Evolutionary conservation across 2,888 invertebrate species (phyloP).

Genomic region (Noctua janthe): DNA sequence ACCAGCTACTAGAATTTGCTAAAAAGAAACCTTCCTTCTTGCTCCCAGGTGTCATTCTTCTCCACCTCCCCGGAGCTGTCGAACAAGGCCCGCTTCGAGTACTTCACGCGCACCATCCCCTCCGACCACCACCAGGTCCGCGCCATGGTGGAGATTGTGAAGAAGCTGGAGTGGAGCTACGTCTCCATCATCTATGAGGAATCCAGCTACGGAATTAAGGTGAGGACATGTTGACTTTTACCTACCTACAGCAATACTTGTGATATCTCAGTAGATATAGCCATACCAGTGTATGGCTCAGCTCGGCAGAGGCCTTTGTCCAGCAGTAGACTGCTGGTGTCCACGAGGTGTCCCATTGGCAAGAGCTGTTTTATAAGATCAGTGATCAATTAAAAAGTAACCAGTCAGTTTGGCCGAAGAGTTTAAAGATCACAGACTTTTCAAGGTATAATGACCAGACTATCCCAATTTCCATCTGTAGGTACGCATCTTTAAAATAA

Average conservation of each 20-base stretch:
- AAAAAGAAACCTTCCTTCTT: not conserved
- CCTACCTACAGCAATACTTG: not conserved
- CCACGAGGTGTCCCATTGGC: too few species aligned
- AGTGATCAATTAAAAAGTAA: not conserved
- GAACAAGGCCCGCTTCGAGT: slow-evolving; percentile 98
- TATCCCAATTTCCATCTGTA: too few species aligned
- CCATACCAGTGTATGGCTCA: too few species aligned
- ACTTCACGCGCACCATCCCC: slow-evolving; percentile 98
- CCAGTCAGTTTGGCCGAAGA: not conserved
- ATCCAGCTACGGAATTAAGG: slow-evolving; percentile 98
- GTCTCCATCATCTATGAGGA: slow-evolving; percentile 99
- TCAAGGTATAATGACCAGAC: too few species aligned
- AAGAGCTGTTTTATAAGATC: not conserved
- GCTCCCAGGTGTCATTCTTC: slow-evolving; percentile 96
- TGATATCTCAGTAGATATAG: too few species aligned
- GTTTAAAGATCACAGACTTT: too few species aligned
- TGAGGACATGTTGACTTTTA: slow-evolving; percentile 76
- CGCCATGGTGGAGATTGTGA: slow-evolving; percentile 98
- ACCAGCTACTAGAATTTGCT: not conserved
- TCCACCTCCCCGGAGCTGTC: slow-evolving; percentile 98
- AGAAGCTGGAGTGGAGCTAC: slow-evolving; percentile 97
- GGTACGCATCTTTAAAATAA: not conserved
- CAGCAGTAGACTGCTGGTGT: too few species aligned
- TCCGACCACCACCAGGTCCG: slow-evolving; percentile 98
- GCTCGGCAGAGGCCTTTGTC: too few species aligned